Base-by-base conservation (phyloP, 2,113 vertebrate species). In the Manacus vitellinus region DNA sequence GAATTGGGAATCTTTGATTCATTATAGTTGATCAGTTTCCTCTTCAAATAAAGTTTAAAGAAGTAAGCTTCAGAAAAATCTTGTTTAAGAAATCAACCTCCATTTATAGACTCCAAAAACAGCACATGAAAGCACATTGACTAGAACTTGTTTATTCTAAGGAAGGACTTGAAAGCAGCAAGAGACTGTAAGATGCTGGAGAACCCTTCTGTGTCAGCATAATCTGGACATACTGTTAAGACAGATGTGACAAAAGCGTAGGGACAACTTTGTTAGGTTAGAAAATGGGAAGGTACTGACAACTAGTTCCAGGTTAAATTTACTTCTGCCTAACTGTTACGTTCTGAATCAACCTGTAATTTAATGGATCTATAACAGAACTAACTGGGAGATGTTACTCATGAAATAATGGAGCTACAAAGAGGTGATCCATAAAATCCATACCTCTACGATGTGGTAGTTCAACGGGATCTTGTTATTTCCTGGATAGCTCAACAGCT, bases 401-500 rank as follows among this genome's bases (percentile, higher is more conserved):
- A 5, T 31, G 24, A 88, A 94, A 80, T 20, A 81, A 71, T 0
- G 0, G 16, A 31, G 10, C 19, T 37, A 54, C 5, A 3, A 54
- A 91, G 12, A 92, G 8, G 21, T 39, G 39, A 41, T n/a, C 14
- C 51, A 23, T 73, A 80, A 76, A 93, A 96, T 43, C 54, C 97
- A 22, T 98, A 99, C 99, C 99, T 99, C 99, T 52, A 99, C 99
- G 23, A 99, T 99, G 93, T 99, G 99, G 95, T 99, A 99, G 97
- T 99, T 99, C 95, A 99, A 98, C 5, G 99, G 99, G 91, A 99
- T 99, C 97, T 99, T 99, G 96, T 99, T 99, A 93, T 99, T 99
- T 58, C 99, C 99, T 15, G 99, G 99, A 88, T 99, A 99, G 97
- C 99, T 99, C 89, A 99, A 98, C 63, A 99, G 97, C 96, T 99